Percentiles rank a stretch among this genome's conserved stretches.
Conservation (phyloP, 53 echinoderm and acorn worm species). For the Crossaster papposus region DNA sequence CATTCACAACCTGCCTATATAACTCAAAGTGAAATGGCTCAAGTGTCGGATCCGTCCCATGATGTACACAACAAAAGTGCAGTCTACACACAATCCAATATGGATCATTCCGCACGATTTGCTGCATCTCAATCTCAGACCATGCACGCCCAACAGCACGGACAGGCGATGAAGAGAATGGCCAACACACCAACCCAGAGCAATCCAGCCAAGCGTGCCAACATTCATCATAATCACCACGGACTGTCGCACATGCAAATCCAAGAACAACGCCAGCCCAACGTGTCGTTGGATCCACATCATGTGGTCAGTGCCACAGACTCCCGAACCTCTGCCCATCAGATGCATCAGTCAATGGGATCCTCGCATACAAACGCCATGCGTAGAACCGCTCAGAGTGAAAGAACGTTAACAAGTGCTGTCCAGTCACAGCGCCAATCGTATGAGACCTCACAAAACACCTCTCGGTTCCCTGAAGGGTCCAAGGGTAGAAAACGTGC, state of each 20-base stretch:
- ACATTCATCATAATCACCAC: constrained; percentile 43
- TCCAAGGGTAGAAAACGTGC: constrained; percentile 44
- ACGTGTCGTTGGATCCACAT: constrained; percentile 40
- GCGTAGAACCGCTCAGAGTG: constrained; percentile 35
- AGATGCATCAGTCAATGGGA: constrained; percentile 53
- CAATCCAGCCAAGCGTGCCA: constrained; percentile 53
- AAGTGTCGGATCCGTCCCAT: constrained; percentile 50
- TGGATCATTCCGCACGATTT: constrained; percentile 30
- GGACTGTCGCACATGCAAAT: constrained; percentile 14
- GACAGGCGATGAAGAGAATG: constrained; percentile 43
- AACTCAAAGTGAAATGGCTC: constrained; percentile 40
- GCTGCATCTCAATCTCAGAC: constrained; percentile 29
- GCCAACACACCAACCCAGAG: constrained; percentile 45
- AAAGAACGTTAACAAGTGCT: constrained; percentile 51
- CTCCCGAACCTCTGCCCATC: constrained; percentile 34
- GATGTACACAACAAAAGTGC: constrained; percentile 32
- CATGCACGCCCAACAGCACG: constrained; percentile 48
- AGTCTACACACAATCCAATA: constrained; percentile 41
- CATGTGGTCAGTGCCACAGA: constrained; percentile 6
- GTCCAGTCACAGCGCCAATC: constrained; percentile 52
- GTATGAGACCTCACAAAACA: constrained; percentile 42
- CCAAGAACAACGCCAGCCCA: constrained; percentile 43
- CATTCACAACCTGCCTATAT: constrained; percentile 53
- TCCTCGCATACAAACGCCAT: constrained; percentile 34
- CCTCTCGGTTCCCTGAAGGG: constrained; percentile 18